Conservation (phyloP, 2,797 vertebrate species). For the Lycodopsis pacificus region DNA sequence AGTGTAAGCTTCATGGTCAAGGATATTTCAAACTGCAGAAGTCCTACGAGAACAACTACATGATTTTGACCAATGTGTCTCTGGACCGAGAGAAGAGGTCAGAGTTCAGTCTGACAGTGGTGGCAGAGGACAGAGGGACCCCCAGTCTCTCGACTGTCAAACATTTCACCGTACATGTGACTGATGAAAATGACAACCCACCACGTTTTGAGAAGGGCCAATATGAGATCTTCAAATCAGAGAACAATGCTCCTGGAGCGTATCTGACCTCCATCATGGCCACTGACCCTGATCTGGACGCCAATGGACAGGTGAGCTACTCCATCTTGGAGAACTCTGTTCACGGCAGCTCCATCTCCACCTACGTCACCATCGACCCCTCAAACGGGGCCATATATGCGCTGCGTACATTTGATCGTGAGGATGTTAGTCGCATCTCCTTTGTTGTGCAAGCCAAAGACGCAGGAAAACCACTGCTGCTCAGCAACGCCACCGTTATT, state of each 20-base stretch:
- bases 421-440: conserved; percentile 91
- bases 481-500: conserved; percentile 90
- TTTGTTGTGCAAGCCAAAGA: conserved; percentile 96
- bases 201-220: conserved; percentile 93
- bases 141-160: conserved; percentile 94
- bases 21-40: conserved; percentile 95
- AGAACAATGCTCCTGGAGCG: conserved; percentile 95
- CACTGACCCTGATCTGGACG: conserved; percentile 91
- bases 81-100: conserved; percentile 95
- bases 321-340: conserved; percentile 92
- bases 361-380: conserved; percentile 95
- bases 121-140: conserved; percentile 92
- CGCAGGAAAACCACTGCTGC: conserved; percentile 88
- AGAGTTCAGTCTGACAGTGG: conserved; percentile 94
- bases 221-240: conserved; percentile 93
- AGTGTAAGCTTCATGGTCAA: conserved; percentile 94
- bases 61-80: conserved; percentile 93
- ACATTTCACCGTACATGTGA: conserved; percentile 94
- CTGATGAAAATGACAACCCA: conserved; percentile 96
- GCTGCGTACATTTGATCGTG: conserved; percentile 93
- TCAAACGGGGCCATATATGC: conserved; percentile 96
- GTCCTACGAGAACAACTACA: conserved; percentile 96
- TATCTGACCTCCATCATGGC: conserved; percentile 93
- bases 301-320: conserved; percentile 96
- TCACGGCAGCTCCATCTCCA: conserved; percentile 91